Base-by-base conservation (phyloP, 2,888 invertebrate species). In the Clanis bilineata region DNA sequence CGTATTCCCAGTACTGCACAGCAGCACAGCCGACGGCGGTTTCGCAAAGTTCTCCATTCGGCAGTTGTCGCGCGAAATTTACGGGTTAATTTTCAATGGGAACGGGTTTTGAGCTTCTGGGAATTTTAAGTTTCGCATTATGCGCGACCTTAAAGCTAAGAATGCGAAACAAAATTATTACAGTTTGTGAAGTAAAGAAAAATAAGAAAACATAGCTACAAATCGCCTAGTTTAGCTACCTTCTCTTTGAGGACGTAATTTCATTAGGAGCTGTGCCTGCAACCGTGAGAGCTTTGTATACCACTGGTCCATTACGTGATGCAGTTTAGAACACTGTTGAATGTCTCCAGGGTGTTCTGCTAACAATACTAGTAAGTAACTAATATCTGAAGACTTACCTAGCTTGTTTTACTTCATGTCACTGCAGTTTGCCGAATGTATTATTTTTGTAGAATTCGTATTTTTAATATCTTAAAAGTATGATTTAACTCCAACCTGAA, bases 71-170 rank as follows among this genome's bases (percentile, higher is more conserved):
- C 86, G 74, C 74, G 77, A 88, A 91, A 91, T 91, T 90, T 91
- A 91, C 90, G 88, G 87, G 85, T 90, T 90, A 90, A 92, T 91
- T 90, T 91, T 88, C 88, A 90, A 86, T 88, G 82, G 84, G 78
- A 82, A 74, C 71, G 76, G 80, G 84, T 82, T 83, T 83, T 82
- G 83, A 85, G 86, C 79, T 82, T 78, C 79, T 80, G 79, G 77
- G 80, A 83, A 86, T 88, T 87, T 88, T 83, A 84, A 85, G 82
- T 84, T 85, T 71, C 75, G 75, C 76, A 80, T 79, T 79, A 79
- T 74, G 73, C 76, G 79, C 79, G 73, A 77, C 76, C 76, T 69
- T 68, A 70, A 68, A 71, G 68, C 60, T 71, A 65, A 59, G 65
- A 66, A 69, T 69, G 67, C 64, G 44, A 60, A 61, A 66, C 64